Evolutionary conservation across 2,888 invertebrate genomes (phyloP).

Genomic region (Arge pagana): DNA sequence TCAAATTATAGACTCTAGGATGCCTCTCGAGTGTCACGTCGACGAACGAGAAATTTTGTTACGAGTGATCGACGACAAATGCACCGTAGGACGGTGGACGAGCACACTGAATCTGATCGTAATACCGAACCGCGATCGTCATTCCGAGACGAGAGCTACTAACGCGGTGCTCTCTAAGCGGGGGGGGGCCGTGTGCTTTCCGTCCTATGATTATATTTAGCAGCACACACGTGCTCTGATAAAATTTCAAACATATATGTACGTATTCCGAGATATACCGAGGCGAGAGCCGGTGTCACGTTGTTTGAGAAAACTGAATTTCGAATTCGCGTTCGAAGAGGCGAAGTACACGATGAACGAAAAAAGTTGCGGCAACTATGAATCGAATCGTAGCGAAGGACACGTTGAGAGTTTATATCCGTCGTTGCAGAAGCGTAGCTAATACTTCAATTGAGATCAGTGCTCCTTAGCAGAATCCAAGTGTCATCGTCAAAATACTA

Average conservation of each 20-base stretch:
- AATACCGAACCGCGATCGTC: too few species aligned
- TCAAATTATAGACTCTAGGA: too few species aligned
- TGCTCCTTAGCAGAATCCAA: too few species aligned
- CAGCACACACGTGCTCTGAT: conserved; percentile 27
- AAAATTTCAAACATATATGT: neutral
- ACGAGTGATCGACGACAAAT: too few species aligned
- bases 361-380: too few species aligned
- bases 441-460: too few species aligned
- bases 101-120: too few species aligned
- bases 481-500: too few species aligned
- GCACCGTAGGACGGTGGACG: too few species aligned
- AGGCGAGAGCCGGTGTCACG: neutral
- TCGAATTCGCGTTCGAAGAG: conserved; percentile 24
- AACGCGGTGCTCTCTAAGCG: conserved; percentile 26
- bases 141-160: neutral
- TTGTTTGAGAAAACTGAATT: conserved; percentile 21
- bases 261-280: neutral
- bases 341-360: conserved; percentile 26
- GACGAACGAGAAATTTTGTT: too few species aligned
- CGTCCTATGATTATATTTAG: conserved; percentile 42
- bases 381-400: conserved; percentile 5
- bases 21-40: too few species aligned
- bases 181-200: conserved; percentile 36
- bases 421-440: conserved; percentile 8
- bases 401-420: neutral